Conservation (phyloP, 1,140 invertebrate genomes). For the Hesperophylax magnus region DNA sequence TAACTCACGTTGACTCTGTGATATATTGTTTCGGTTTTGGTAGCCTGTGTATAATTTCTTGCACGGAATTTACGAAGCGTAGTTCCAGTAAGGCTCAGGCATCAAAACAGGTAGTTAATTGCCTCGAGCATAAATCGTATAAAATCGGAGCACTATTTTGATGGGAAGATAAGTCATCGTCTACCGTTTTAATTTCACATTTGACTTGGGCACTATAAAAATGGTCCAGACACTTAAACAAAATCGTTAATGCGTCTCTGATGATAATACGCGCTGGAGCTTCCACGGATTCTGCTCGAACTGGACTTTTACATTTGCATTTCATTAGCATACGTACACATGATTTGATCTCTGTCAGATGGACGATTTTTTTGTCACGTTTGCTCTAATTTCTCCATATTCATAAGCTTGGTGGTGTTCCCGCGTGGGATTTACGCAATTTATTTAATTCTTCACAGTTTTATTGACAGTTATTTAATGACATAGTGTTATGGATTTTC, state of each 20-base stretch:
- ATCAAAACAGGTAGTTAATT: slow-evolving; percentile 39
- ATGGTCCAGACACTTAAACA: slow-evolving; percentile 40
- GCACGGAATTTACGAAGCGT: slow-evolving; percentile 25
- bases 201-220: slow-evolving; percentile 37
- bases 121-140: slow-evolving; percentile 11
- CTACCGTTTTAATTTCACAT: slow-evolving; percentile 50
- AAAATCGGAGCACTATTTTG: slow-evolving; percentile 35
- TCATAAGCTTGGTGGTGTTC: background rate
- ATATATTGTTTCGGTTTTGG: slow-evolving; percentile 28
- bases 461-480: slow-evolving; percentile 52
- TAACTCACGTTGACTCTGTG: slow-evolving; percentile 30
- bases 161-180: slow-evolving; percentile 42
- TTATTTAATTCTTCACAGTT: slow-evolving; percentile 59
- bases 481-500: slow-evolving; percentile 22
- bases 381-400: slow-evolving; percentile 37
- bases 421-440: slow-evolving; percentile 60
- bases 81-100: slow-evolving; percentile 40
- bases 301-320: slow-evolving; percentile 67
- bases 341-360: slow-evolving; percentile 50
- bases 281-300: slow-evolving; percentile 70
- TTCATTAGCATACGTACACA: slow-evolving; percentile 67
- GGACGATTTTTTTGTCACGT: slow-evolving; percentile 26
- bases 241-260: slow-evolving; percentile 63
- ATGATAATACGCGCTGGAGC: slow-evolving; percentile 60
- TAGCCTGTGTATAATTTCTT: slow-evolving; percentile 1